Conservation (phyloP, 1,140 invertebrate species). For the Oncopodura yosiiana region DNA sequence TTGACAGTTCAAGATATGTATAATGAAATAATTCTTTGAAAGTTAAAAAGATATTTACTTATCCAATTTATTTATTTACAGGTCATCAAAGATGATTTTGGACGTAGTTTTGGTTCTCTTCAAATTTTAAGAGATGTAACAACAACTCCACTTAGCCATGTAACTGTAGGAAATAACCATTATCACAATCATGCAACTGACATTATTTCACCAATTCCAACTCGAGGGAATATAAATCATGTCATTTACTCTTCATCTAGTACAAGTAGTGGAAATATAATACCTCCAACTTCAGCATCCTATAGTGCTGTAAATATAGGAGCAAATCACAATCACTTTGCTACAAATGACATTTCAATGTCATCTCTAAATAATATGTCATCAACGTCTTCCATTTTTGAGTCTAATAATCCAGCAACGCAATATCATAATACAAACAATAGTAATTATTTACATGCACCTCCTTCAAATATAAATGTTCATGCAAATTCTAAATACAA, state of each 20-base stretch:
- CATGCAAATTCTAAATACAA: slow-evolving; percentile 5
- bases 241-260: slow-evolving; percentile 9
- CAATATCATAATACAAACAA: not conserved
- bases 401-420: not conserved
- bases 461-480: not conserved
- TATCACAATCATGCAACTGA: not conserved
- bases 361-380: slow-evolving; percentile 2
- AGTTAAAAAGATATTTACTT: not conserved
- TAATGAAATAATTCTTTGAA: not conserved
- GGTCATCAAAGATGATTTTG: slow-evolving; percentile 33
- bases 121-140: slow-evolving; percentile 22
- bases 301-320: not conserved
- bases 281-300: not conserved
- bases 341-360: not conserved
- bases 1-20: slow-evolving; percentile 30
- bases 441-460: not conserved
- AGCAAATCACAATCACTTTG: not conserved
- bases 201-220: slow-evolving; percentile 14
- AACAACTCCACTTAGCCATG: slow-evolving; percentile 1
- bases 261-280: not conserved
- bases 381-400: slow-evolving; percentile 13
- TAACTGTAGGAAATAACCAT: no score
- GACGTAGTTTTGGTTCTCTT: slow-evolving; percentile 18
- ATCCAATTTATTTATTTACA: not conserved
- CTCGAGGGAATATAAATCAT: not conserved